A percentile compares a stretch with the other conserved stretches of the same genome.
phyloP scores from a whole-genome alignment of 2,113 vertebrate genomes.

The Tamias sibiricus region DNA sequence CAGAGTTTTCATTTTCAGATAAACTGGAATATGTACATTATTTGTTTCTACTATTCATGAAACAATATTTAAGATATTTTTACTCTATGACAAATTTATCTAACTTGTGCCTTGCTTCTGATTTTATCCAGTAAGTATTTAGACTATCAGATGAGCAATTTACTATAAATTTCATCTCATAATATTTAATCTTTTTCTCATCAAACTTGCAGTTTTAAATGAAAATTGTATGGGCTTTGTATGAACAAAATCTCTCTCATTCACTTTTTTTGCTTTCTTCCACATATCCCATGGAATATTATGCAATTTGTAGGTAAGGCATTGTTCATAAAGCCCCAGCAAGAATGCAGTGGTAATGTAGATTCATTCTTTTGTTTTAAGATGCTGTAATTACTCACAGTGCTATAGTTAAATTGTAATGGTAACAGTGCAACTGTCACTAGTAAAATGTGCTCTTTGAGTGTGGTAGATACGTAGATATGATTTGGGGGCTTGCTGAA shows the following conservation, averaged over 20 bases:
- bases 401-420: conserved; percentile 46
- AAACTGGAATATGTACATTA: neutral
- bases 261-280: neutral
- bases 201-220: neutral
- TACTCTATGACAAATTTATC: neutral
- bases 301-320: neutral
- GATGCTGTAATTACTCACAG: neutral
- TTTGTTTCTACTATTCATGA: neutral
- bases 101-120: neutral
- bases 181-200: neutral
- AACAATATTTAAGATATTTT: conserved; percentile 4
- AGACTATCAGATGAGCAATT: neutral
- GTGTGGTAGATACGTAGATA: neutral
- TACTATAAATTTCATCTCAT: neutral
- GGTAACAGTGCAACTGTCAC: neutral
- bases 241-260: neutral
- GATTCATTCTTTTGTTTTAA: neutral
- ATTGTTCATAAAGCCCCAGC: neutral
- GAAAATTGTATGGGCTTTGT: neutral
- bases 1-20: neutral
- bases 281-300: neutral
- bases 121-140: neutral
- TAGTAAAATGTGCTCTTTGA: conserved; percentile 27
- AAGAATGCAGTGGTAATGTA: neutral
- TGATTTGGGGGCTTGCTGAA: conserved; percentile 2